Evolutionary conservation across 2,113 vertebrate genomes (phyloP), one percentile per base, ranked within the genome.

Genomic region (Motacilla tschutschensis): DNA sequence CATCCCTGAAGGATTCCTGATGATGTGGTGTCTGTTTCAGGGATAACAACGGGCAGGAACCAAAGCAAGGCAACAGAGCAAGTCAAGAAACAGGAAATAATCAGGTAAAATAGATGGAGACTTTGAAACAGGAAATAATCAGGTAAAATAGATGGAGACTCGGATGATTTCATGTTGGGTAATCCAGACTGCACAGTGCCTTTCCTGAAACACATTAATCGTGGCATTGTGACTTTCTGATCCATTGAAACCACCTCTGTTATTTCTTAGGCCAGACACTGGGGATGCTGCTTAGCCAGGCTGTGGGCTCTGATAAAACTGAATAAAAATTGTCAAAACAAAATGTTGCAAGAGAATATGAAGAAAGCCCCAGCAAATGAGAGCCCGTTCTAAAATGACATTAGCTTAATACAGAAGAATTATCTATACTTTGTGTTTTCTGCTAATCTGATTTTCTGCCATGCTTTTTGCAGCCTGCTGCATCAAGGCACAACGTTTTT

Each of bases 401-500:
- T 5, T 17, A 40, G 5, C 6, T 79, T 51, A 20, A 58, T 24
- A 17, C 7, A 47, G 35, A 48, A 31, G 41, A 40, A 46, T 59
- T 35, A 50, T 0, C 15, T 38, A 21, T 15, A 17, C 15, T 83
- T 59, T 25, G n/a, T 18, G 10, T 43, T 43, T 28, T 74, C 35
- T 53, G 14, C 31, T 66, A 48, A 69, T 36, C 9, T 25, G 14
- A 47, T 47, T 64, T 74, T 74, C 51, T 91, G 57, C 4, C 2
- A 41, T 13, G 6, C 57, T 29, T 92, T 65, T 93, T 88, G 48
- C 73, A 95, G 94, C 48, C 88, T 71, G 44, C 74, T 15, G 6
- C 63, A 8, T 35, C 70, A 13, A 76, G 64, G n/a, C 87, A 59
- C 17, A 94, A 83, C 26, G 57, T 92, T 66, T 96, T 95, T 67